Evolutionary conservation across 2,797 vertebrate species (phyloP).

Genomic region (Sebastiscus tertius): DNA sequence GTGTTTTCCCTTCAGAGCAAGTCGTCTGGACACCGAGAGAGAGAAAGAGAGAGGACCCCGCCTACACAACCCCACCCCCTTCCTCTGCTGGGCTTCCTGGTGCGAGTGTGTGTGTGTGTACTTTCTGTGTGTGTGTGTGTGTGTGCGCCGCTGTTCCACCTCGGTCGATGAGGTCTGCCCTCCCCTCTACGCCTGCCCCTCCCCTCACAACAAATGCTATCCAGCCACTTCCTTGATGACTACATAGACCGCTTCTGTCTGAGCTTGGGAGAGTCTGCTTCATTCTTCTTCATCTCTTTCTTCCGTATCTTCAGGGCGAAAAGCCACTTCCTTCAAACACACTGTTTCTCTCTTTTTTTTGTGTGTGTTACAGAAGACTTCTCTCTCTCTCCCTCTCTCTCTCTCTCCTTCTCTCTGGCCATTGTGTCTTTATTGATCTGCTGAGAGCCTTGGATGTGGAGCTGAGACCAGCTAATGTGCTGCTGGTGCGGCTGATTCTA

Average conservation of each 20-base stretch:
- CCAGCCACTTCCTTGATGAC: conserved; percentile 72
- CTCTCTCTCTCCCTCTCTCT: conserved; percentile 24
- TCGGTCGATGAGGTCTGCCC: conserved; percentile 74
- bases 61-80: conserved; percentile 78
- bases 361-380: neutral
- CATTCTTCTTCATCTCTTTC: conserved; percentile 34
- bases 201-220: conserved; percentile 62
- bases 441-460: conserved; percentile 39
- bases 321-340: conserved; percentile 57
- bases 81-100: conserved; percentile 79
- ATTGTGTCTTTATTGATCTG: conserved; percentile 69
- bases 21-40: conserved; percentile 68
- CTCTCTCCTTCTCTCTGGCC: conserved; percentile 23
- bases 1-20: conserved; percentile 74
- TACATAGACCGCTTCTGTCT: conserved; percentile 21
- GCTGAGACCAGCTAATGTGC: conserved; percentile 41
- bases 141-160: conserved; percentile 64
- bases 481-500: conserved; percentile 50
- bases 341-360: conserved; percentile 25
- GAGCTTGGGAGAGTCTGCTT: conserved; percentile 9
- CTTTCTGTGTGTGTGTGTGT: conserved; percentile 16
- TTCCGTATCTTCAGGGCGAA: conserved; percentile 22
- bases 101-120: conserved; percentile 40
- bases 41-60: conserved; percentile 63
- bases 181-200: conserved; percentile 64